Percentiles rank a stretch among this genome's conserved stretches.
Conservation (phyloP, 2,888 invertebrate species). For the Oscheius sp. region DNA sequence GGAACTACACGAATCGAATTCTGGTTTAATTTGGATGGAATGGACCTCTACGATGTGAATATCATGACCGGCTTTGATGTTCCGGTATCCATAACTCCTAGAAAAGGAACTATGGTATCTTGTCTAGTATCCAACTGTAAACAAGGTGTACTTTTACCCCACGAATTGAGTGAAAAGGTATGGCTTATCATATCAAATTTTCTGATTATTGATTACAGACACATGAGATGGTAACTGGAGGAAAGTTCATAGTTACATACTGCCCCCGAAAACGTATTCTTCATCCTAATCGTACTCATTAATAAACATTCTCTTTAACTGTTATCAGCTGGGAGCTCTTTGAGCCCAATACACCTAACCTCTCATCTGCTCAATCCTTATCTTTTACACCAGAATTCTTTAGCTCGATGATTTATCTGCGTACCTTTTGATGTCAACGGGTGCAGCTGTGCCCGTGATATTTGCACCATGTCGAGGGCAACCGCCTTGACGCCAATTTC, state of each 20-base stretch:
- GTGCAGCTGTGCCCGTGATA: too few relatives aligned
- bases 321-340: too few relatives aligned
- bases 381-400: too few relatives aligned
- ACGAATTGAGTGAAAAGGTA: neutral
- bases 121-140: neutral
- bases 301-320: too few relatives aligned
- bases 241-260: neutral
- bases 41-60: constrained; percentile 15
- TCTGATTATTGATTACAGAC: neutral
- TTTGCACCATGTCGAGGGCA: neutral
- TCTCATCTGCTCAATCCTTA: too few relatives aligned
- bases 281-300: too few relatives aligned
- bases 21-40: neutral
- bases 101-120: neutral
- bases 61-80: constrained; percentile 22
- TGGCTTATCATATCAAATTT: neutral
- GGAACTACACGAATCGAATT: constrained; percentile 4
- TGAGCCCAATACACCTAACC: too few relatives aligned
- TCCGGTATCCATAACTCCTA: constrained; percentile 9
- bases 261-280: neutral
- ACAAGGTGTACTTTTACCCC: neutral
- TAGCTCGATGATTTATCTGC: too few relatives aligned
- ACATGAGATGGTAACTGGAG: neutral
- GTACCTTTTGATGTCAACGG: too few relatives aligned
- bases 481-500: neutral